Evolutionary conservation across 2,888 invertebrate species (phyloP), one percentile per base, ranked within the genome.

Genomic region (Callyntrura guangdongensis): DNA sequence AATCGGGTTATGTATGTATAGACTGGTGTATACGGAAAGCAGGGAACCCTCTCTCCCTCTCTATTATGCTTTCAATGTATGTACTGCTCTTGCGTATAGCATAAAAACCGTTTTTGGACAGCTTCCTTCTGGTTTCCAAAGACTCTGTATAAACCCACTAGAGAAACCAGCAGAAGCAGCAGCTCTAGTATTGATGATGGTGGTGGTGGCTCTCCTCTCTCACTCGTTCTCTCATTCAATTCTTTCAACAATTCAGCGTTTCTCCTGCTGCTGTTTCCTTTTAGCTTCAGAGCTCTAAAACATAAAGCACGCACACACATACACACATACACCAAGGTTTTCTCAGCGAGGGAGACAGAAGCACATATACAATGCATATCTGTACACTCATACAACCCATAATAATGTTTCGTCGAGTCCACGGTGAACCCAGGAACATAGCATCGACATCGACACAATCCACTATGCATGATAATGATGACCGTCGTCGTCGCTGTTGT

Each of bases 71-170:
- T 85, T 20, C 53, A 47, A 83, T 83, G 64, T 77, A 89, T 83
- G 64, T 77, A 89, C 89, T 89, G 89, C 89, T 89, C 89, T 89
- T 89, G 89, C 89, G 89, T 89, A 85, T 85, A 89, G 84, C 64
- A 77, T 64, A 61, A 36, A 36, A 36, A 85, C 89, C 84, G 84
- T 89, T 84, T 82, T 84, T 84, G 61, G 74, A 89, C 83, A 84
- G 84, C 64, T 89, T 84, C 89, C 89, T 89, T 84, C 84, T 89
- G 74, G 64, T 77, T 89, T 20, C 6, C 36, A 69, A n/a, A 72
- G 86, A 36, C 36, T 36, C n/a, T n/a, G n/a, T n/a, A 36, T 36
- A 36, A 4, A 6, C 36, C 36, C 6, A 36, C n/a, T n/a, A 36
- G 6, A 36, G 36, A 36, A 2, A 6, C 36, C 2, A 36, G 36